A percentile compares a stretch with the other conserved stretches of the same genome.
phyloP scores from a whole-genome alignment of 2,113 vertebrate species.

The Emydura subglobosa region DNA sequence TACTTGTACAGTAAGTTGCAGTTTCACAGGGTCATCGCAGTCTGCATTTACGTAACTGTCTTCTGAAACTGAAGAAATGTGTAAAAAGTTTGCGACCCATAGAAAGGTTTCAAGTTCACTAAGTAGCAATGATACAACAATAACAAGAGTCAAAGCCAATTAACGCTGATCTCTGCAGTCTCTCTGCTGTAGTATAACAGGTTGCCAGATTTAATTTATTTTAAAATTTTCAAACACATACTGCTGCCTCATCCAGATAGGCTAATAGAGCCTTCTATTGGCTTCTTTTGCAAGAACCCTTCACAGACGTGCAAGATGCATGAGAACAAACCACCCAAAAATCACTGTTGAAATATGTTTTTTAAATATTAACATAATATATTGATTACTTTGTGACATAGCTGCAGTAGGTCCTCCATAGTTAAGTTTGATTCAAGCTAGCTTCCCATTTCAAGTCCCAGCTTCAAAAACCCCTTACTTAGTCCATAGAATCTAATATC shows the following conservation, averaged over 20 bases:
- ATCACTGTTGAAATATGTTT: not conserved
- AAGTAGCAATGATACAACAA: not conserved
- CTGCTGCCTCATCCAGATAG: not conserved
- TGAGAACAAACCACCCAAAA: not conserved
- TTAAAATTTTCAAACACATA: not conserved
- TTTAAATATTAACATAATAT: not conserved
- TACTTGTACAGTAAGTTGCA: not conserved
- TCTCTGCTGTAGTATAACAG: not conserved
- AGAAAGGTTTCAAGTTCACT: not conserved
- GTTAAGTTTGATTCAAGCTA: not conserved
- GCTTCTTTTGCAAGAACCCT: not conserved
- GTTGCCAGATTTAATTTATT: not conserved
- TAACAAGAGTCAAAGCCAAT: slow-evolving; percentile 6
- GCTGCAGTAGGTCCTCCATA: not conserved
- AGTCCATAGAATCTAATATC: not conserved
- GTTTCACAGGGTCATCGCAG: not conserved
- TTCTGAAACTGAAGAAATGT: not conserved
- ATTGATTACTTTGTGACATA: not conserved
- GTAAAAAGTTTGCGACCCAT: not conserved
- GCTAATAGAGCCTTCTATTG: not conserved
- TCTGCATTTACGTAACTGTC: not conserved
- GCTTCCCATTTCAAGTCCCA: not conserved
- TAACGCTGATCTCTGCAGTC: not conserved
- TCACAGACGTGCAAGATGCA: not conserved
- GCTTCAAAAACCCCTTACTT: not conserved